Evolutionary conservation across 2,113 vertebrate genomes (phyloP), one percentile per base, ranked within the genome.

Genomic region (Macaca nemestrina): DNA sequence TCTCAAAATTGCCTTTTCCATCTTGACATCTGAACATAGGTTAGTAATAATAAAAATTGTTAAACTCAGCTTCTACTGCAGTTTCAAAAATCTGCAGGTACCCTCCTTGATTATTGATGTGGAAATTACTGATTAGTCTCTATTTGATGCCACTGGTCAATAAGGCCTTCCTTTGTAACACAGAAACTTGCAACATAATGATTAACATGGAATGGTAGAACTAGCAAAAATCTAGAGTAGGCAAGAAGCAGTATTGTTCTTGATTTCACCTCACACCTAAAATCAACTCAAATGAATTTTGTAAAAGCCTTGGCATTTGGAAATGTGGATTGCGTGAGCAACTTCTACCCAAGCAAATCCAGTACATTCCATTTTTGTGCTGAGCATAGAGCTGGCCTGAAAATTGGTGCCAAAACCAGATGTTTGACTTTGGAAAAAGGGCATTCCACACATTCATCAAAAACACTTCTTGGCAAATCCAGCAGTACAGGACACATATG

Each of bases 371-470:
- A 84, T 84, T 88, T 93, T 92, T 96, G 90, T 96, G 86, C 79
- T 97, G 40, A 98, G 93, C 57, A 79, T 43, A 78, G 57, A n/a
- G 40, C 61, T 94, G 67, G 90, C 68, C 73, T 90, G 48, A 89
- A 87, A 95, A 83, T 14, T 94, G 64, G 76, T 97, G 95, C 97
- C 95, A 89, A 97, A 97, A 88, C 90, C 97, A 97, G 87, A 97
- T 96, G 94, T 94, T 95, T 97, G 80, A 97, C 93, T 96, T 81
- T 94, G 94, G 94, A 89, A 94, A 96, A 96, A 98, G 90, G 78
- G 73, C 92, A 98, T 97, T 97, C 97, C 93, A 96, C 85, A 88
- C 68, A 75, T 94, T 96, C 96, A 96, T 97, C 92, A 92, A 92
- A 70, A 97, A 93, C 14, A 72, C 43, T 94, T 97, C 93, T 92